Conservation (phyloP, 2,888 invertebrate genomes). For the Camponotus fellah region DNA sequence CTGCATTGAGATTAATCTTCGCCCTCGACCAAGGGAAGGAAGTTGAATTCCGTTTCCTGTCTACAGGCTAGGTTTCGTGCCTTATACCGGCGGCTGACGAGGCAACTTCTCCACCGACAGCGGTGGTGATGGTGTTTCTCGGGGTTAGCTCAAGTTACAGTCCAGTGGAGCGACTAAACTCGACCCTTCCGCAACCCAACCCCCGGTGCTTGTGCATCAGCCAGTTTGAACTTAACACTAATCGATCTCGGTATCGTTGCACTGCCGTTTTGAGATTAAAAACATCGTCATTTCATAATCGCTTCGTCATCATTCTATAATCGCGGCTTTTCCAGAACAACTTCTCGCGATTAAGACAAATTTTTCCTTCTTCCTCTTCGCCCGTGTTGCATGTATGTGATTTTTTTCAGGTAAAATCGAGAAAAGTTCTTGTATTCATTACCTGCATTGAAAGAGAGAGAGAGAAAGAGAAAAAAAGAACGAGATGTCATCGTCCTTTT, state of each 20-base stretch:
- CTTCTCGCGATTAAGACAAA: background rate
- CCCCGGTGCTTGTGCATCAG: conserved; percentile 42
- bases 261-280: background rate
- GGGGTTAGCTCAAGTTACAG: conserved; percentile 83
- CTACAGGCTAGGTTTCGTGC: conserved; percentile 74
- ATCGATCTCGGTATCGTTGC: conserved; percentile 36
- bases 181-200: conserved; percentile 74
- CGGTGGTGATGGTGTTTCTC: conserved; percentile 80
- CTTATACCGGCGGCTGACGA: conserved; percentile 79
- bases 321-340: background rate
- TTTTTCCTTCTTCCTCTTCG: background rate
- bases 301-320: background rate
- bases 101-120: conserved; percentile 78
- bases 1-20: conserved; percentile 81
- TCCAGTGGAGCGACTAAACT: conserved; percentile 84
- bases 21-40: conserved; percentile 80
- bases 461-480: background rate
- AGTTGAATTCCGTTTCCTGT: conserved; percentile 84
- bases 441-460: conserved; percentile 34
- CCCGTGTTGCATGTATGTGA: background rate
- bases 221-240: conserved; percentile 19
- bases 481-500: conserved; percentile 40
- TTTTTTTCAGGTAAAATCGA: background rate
- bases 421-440: background rate
- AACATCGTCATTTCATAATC: background rate